Conservation (phyloP, 2,888 invertebrate genomes). For the Seira sanloemensis region DNA sequence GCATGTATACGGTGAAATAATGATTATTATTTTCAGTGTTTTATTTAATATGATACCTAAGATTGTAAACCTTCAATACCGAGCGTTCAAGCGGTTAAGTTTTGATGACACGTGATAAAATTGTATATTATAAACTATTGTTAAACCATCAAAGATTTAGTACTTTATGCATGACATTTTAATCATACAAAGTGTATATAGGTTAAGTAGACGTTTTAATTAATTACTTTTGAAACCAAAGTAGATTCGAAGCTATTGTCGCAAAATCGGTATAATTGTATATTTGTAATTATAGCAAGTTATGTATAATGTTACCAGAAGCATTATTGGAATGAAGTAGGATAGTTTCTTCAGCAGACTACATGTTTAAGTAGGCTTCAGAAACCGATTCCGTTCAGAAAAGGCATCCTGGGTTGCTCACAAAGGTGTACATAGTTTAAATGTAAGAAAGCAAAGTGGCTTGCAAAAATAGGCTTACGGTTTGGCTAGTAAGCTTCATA, state of each 20-base stretch:
- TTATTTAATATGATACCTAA: too few relatives aligned
- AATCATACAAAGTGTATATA: too few relatives aligned
- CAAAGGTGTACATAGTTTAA: constrained; percentile 55
- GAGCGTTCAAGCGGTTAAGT: too few relatives aligned
- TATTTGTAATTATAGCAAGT: neutral
- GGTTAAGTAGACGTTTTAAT: too few relatives aligned
- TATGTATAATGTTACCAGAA: constrained; percentile 30
- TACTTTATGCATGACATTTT: too few relatives aligned
- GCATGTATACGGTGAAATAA: neutral
- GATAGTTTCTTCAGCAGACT: neutral
- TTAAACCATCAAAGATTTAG: too few relatives aligned
- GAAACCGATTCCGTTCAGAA: constrained; percentile 21
- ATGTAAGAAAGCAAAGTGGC: too few relatives aligned
- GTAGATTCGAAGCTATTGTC: neutral
- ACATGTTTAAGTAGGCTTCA: neutral
- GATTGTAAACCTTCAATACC: too few relatives aligned
- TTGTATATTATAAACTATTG: too few relatives aligned
- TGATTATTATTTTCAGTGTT: too few relatives aligned
- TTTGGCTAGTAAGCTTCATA: neutral
- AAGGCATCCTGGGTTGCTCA: constrained; percentile 59
- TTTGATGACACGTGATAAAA: too few relatives aligned
- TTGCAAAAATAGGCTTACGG: neutral
- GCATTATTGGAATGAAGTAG: neutral
- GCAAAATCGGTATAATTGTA: neutral
- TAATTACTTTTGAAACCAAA: too few relatives aligned